Conservation (phyloP, 1,140 invertebrate genomes). For the Doryteuthis pealeii region DNA sequence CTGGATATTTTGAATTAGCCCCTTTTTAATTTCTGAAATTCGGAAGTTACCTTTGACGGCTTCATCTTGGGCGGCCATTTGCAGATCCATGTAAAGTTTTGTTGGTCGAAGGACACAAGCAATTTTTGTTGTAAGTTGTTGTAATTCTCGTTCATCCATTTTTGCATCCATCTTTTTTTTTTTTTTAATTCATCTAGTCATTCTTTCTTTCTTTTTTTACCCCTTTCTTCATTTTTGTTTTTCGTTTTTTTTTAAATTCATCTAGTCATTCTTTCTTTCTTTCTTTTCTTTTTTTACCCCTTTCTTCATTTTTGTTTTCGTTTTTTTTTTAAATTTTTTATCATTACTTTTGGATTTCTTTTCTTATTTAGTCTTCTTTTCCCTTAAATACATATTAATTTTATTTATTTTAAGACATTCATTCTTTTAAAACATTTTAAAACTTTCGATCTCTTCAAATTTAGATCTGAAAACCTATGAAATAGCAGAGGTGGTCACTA, state of each 20-base stretch:
- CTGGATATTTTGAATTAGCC: not conserved
- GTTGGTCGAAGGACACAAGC: conserved; percentile 34
- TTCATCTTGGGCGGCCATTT: conserved; percentile 45
- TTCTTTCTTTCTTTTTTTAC: conserved; percentile 7
- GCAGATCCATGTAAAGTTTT: conserved; percentile 49
- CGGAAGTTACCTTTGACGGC: not conserved
- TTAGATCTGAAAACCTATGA: too few species aligned
- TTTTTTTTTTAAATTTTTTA: conserved; percentile 9
- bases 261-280: too few species aligned
- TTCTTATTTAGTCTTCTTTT: not conserved
- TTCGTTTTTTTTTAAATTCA: too few species aligned
- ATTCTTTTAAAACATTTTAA: too few species aligned
- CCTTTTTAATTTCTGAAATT: not conserved
- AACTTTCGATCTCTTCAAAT: too few species aligned
- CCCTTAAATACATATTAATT: too few species aligned
- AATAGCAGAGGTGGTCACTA: too few species aligned
- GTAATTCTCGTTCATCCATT: not conserved
- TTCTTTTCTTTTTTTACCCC: conserved; percentile 1
- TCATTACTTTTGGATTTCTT: not conserved
- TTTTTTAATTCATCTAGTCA: not conserved
- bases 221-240: too few species aligned
- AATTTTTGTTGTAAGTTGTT: not conserved
- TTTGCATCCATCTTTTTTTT: too few species aligned
- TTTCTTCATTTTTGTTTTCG: conserved; percentile 15
- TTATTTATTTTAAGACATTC: too few species aligned